Evolutionary conservation across 2,888 invertebrate genomes (phyloP).

Genomic region (Lacanobia wlatinum): DNA sequence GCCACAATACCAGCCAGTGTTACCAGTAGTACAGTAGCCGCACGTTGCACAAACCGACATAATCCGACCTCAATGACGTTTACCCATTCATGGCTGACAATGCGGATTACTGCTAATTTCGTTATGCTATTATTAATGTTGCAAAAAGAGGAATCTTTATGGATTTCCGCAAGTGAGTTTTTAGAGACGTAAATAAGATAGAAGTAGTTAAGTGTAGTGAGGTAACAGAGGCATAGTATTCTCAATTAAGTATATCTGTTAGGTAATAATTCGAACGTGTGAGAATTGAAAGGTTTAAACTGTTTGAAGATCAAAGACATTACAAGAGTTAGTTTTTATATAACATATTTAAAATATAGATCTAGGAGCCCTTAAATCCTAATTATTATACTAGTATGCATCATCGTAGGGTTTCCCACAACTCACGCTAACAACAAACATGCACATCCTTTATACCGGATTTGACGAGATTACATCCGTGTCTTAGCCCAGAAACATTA

Average conservation of each 20-base stretch:
- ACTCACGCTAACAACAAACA: not conserved
- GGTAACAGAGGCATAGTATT: too few species aligned
- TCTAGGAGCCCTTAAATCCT: too few species aligned
- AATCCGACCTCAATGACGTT: constrained; percentile 55
- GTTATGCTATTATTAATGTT: constrained; percentile 40
- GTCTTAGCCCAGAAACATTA: not conserved
- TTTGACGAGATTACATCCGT: constrained; percentile 15
- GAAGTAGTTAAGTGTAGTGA: too few species aligned
- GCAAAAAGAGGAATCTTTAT: constrained; percentile 29
- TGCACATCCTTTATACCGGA: too few species aligned
- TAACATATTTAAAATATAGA: too few species aligned
- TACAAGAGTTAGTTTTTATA: too few species aligned
- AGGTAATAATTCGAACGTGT: too few species aligned
- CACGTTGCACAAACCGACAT: constrained; percentile 55
- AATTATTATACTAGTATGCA: too few species aligned
- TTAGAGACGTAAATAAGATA: not conserved
- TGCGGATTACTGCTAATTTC: constrained; percentile 55
- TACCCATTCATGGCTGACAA: constrained; percentile 48
- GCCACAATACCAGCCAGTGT: constrained; percentile 29
- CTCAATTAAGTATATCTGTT: too few species aligned
- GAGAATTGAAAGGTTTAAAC: too few species aligned
- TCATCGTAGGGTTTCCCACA: not conserved
- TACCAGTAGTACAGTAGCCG: constrained; percentile 22
- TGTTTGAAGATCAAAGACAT: too few species aligned
- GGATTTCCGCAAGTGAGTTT: not conserved